A percentile compares a stretch with the other conserved stretches of the same genome.
phyloP scores from a whole-genome alignment of 2,888 invertebrate genomes.

The Thymelicus acteon region DNA sequence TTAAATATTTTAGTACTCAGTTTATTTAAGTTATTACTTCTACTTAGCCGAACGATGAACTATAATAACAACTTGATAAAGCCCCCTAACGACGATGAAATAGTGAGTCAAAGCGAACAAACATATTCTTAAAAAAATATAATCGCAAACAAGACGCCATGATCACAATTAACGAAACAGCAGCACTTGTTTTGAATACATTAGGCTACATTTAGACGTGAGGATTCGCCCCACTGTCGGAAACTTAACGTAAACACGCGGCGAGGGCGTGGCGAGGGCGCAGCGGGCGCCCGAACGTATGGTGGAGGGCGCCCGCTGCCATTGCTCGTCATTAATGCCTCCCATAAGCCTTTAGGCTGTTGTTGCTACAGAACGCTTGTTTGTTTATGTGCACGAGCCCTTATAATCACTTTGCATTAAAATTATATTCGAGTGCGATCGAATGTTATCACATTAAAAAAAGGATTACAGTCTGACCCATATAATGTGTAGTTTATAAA shows the following conservation, averaged over 20 bases:
- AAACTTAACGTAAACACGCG: constrained; percentile 4
- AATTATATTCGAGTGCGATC: no score
- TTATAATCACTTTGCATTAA: no score
- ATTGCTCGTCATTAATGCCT: constrained; percentile 1
- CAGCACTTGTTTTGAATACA: constrained; percentile 10
- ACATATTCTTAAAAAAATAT: neutral
- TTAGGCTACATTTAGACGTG: neutral
- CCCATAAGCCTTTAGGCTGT: constrained; percentile 2
- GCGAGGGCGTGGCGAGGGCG: neutral
- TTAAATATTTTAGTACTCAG: no score
- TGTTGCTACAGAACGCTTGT: neutral
- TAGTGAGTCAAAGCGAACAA: neutral
- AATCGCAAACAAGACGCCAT: neutral
- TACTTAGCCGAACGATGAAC: no score
- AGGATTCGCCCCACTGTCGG: neutral
- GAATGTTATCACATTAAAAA: no score
- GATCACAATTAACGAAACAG: constrained; percentile 1
- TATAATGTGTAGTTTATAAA: no score
- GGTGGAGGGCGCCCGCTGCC: no score
- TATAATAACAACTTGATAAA: no score
- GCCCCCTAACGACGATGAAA: no score
- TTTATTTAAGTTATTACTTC: no score
- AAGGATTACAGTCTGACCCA: no score
- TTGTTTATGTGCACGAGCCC: neutral
- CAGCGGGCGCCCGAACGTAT: neutral